Evolutionary conservation across 2,888 invertebrate species (phyloP).

Genomic region (Drosophila tanythrix): DNA sequence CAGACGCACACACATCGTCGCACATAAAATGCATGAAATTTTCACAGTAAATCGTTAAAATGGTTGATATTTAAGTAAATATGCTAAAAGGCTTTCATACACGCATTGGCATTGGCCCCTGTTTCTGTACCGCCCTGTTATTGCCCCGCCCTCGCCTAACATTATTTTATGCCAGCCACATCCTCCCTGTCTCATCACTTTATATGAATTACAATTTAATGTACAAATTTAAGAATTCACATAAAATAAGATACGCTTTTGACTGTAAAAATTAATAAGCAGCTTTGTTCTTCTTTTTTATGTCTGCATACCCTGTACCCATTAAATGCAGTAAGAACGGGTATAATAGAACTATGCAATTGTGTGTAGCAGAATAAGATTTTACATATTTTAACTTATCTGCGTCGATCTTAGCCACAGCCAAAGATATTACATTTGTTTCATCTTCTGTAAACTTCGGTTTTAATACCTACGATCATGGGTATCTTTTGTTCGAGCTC

Average conservation of each 20-base stretch:
- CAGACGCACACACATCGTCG: constrained; percentile 14
- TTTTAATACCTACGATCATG: not conserved
- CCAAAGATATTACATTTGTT: not conserved
- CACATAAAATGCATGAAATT: constrained; percentile 74
- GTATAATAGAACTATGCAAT: not conserved
- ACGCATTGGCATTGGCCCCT: constrained; percentile 48
- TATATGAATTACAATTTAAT: constrained; percentile 64
- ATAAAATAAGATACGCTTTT: constrained; percentile 43
- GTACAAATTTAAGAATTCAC: constrained; percentile 58
- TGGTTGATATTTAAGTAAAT: constrained; percentile 76
- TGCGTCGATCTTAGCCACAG: not conserved
- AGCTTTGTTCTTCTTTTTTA: constrained; percentile 43
- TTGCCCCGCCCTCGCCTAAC: not conserved
- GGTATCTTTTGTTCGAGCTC: not conserved
- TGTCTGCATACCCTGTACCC: constrained; percentile 12
- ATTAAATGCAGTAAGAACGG: not conserved
- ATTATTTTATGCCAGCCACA: not conserved
- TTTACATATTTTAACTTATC: not conserved
- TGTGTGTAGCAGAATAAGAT: no score
- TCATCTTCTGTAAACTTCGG: not conserved
- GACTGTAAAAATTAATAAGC: constrained; percentile 53
- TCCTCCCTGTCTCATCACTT: constrained; percentile 6
- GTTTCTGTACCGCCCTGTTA: not conserved
- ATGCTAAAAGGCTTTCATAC: constrained; percentile 71
- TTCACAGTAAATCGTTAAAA: constrained; percentile 76